Evolutionary conservation across 2,797 vertebrate genomes (phyloP).

Genomic region (Clarias pachynema): DNA sequence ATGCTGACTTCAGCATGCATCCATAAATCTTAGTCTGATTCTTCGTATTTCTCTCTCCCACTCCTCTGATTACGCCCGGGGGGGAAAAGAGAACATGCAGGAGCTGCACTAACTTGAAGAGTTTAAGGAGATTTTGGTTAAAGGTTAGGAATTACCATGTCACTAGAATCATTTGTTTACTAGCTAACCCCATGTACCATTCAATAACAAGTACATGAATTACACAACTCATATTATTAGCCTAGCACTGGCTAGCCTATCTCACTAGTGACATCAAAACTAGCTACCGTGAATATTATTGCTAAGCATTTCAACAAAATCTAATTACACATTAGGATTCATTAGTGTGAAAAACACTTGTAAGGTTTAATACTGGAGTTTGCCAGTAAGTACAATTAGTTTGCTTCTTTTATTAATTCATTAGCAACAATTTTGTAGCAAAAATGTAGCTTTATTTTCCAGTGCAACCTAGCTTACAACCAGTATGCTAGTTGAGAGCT

Average conservation of each 20-base stretch:
- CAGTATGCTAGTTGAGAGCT: neutral
- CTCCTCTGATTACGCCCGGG: neutral
- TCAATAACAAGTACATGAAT: neutral
- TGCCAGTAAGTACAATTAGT: neutral
- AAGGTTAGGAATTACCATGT: neutral
- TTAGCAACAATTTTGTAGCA: neutral
- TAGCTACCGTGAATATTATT: neutral
- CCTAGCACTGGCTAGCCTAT: neutral
- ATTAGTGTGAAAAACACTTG: neutral
- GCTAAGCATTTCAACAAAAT: neutral
- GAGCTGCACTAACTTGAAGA: neutral
- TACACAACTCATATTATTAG: neutral
- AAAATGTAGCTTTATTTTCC: no score
- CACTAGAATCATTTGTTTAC: neutral
- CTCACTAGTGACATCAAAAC: neutral
- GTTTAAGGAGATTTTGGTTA: neutral
- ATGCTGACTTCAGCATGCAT: constrained; percentile 35
- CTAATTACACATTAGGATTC: neutral
- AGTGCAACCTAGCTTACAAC: neutral
- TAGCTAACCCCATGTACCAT: neutral
- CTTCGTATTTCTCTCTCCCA: neutral
- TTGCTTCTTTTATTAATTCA: neutral
- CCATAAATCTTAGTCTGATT: constrained; percentile 29
- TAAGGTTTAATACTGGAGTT: neutral
- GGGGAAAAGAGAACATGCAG: neutral